A percentile compares a stretch with the other conserved stretches of the same genome.
Evolutionary conservation across 2,888 invertebrate species (phyloP).

Genomic region (Microctonus aethiopoides): DNA sequence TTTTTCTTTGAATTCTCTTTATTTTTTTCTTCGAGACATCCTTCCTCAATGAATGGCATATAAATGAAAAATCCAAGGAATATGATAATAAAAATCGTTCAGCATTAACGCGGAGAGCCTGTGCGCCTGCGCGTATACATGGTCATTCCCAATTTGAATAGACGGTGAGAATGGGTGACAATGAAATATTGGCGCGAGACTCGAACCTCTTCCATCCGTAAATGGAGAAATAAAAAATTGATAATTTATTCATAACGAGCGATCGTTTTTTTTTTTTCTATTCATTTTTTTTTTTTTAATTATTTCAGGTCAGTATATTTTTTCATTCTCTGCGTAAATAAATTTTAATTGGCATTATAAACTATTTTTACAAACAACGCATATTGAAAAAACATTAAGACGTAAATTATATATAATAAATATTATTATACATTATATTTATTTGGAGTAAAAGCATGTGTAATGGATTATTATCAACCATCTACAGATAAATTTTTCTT

Average conservation of each 20-base stretch:
- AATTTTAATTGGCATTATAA: not conserved
- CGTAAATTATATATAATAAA: too few species aligned
- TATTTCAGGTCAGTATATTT: not conserved
- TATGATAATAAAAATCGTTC: slow-evolving; percentile 54
- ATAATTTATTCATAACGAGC: slow-evolving; percentile 25
- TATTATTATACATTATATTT: not conserved
- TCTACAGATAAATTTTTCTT: too few species aligned
- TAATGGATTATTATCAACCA: not conserved
- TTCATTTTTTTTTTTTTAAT: not conserved
- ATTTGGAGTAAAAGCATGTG: not conserved
- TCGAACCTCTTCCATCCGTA: slow-evolving; percentile 1
- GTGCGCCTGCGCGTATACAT: not conserved
- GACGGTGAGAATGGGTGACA: slow-evolving; percentile 15
- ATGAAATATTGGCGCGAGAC: slow-evolving; percentile 30
- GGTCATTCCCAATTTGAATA: slow-evolving; percentile 46
- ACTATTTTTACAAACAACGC: too few species aligned
- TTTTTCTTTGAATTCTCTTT: slow-evolving; percentile 11
- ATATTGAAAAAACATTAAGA: too few species aligned
- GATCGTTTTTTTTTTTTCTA: not conserved
- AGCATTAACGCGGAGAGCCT: not conserved
- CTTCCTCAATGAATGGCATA: not conserved
- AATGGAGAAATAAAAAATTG: slow-evolving; percentile 28
- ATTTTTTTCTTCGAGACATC: not conserved
- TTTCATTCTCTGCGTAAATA: not conserved
- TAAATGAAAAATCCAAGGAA: slow-evolving; percentile 55